Evolutionary conservation across 2,113 vertebrate species (phyloP).

Genomic region (Microtus richardsoni): DNA sequence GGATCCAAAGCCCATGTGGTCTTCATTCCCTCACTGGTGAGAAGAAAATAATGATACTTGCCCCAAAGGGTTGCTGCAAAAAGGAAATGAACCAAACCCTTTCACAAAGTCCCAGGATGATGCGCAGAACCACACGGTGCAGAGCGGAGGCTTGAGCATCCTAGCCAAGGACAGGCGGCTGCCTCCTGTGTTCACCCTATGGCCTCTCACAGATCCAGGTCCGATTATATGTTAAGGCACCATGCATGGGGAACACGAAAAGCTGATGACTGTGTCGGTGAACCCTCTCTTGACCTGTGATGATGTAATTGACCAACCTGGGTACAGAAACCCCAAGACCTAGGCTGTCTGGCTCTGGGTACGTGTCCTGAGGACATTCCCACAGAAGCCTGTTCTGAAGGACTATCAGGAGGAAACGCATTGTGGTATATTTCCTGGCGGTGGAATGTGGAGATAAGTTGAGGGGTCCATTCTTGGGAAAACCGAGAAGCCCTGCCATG

Average conservation of each 20-base stretch:
- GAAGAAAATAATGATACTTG: background rate
- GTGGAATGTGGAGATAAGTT: background rate
- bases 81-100: background rate
- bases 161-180: background rate
- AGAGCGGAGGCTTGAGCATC: background rate
- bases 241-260: background rate
- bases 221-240: background rate
- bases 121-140: background rate
- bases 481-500: background rate
- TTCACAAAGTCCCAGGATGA: background rate
- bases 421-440: background rate
- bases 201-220: background rate
- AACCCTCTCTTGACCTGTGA: background rate
- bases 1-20: conserved; percentile 61
- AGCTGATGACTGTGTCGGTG: rapidly evolving
- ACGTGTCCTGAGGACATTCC: background rate
- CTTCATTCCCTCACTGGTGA: background rate
- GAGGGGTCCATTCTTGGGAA: background rate
- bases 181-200: background rate
- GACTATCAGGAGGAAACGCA: background rate
- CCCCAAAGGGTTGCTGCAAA: background rate
- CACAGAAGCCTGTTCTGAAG: background rate
- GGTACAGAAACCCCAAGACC: background rate
- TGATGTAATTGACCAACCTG: background rate
- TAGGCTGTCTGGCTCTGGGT: no score